phyloP scores from a whole-genome alignment of 2,888 invertebrate genomes.

The Craniophora ligustri region DNA sequence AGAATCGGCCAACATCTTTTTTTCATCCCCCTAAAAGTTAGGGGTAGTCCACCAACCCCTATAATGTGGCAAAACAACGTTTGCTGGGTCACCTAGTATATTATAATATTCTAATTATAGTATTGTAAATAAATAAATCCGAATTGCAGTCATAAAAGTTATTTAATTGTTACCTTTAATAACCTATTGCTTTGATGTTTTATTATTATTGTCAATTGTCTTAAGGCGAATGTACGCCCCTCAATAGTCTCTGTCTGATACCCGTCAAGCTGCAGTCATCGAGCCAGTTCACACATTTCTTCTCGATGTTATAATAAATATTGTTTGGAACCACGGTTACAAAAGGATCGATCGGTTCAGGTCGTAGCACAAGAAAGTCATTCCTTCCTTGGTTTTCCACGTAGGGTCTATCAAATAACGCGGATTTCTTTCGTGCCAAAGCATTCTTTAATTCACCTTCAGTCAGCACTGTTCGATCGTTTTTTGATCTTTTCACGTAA shows the following conservation, averaged over 20 bases:
- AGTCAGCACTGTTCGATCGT: conserved; percentile 5
- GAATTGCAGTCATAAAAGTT: conserved; percentile 11
- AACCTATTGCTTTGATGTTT: not conserved
- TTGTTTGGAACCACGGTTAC: conserved; percentile 77
- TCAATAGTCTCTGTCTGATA: conserved; percentile 64
- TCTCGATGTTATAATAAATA: conserved; percentile 74
- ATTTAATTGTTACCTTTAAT: not conserved
- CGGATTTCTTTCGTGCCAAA: conserved; percentile 57
- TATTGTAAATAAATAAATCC: too few relatives aligned
- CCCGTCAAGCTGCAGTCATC: conserved; percentile 76
- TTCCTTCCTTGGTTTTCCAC: conserved; percentile 67
- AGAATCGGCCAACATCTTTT: too few relatives aligned
- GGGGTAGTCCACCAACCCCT: too few relatives aligned
- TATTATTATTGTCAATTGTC: conserved; percentile 12
- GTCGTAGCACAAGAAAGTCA: conserved; percentile 73
- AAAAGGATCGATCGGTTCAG: conserved; percentile 61
- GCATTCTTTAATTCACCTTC: conserved; percentile 66
- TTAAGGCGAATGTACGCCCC: conserved; percentile 59
- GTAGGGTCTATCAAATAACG: conserved; percentile 63
- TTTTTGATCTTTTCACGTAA: not conserved
- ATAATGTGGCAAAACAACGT: too few relatives aligned
- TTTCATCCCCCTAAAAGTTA: too few relatives aligned
- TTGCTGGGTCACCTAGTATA: too few relatives aligned
- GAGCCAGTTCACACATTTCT: conserved; percentile 80
- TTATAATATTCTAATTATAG: too few relatives aligned